These are phyloP conservation scores for Apis laboriosa DNA, from an alignment of 1,140 invertebrate genomes.

Conservation along the genomic window DNA sequence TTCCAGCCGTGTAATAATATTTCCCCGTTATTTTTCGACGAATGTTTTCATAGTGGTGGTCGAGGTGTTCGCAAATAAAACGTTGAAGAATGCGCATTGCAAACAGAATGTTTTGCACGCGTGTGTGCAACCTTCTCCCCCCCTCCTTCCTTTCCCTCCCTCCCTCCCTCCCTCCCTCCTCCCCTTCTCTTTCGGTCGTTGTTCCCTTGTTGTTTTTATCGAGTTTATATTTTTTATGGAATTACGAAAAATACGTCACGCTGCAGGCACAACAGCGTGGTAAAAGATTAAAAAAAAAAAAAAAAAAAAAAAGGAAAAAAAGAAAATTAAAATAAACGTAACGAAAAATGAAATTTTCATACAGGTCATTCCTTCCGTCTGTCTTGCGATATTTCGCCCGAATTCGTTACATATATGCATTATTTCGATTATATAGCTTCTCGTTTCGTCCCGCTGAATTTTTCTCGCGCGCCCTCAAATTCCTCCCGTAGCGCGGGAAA, in stretches of 20 bases:
- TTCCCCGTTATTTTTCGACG: slow-evolving; percentile 22
- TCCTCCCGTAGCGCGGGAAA: not conserved
- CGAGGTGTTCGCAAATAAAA: slow-evolving; percentile 43
- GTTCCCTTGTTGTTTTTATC: not conserved
- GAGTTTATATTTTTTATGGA: slow-evolving; percentile 22
- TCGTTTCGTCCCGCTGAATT: not conserved
- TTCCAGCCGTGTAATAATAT: slow-evolving; percentile 43
- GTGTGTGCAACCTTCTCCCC: too few relatives aligned
- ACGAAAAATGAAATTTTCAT: not conserved
- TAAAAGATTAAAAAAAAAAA: too few relatives aligned
- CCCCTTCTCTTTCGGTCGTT: not conserved
- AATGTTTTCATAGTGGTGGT: slow-evolving; percentile 1
- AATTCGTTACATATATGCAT: not conserved
- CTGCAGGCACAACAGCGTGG: not conserved
- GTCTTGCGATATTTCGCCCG: not conserved
- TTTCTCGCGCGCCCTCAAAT: not conserved
- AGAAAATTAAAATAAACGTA: slow-evolving; percentile 12
- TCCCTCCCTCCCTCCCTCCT: not conserved
- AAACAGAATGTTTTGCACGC: slow-evolving; percentile 35
- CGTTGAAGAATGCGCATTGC: slow-evolving; percentile 29
- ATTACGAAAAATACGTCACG: slow-evolving; percentile 33
- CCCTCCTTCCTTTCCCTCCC: not conserved
- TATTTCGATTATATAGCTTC: not conserved
- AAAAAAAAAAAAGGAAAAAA: too few relatives aligned
- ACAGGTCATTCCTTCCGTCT: not conserved